These are phyloP conservation scores for Hesperophylax magnus DNA, from an alignment of 1,140 invertebrate species.

Conservation along the genomic window DNA sequence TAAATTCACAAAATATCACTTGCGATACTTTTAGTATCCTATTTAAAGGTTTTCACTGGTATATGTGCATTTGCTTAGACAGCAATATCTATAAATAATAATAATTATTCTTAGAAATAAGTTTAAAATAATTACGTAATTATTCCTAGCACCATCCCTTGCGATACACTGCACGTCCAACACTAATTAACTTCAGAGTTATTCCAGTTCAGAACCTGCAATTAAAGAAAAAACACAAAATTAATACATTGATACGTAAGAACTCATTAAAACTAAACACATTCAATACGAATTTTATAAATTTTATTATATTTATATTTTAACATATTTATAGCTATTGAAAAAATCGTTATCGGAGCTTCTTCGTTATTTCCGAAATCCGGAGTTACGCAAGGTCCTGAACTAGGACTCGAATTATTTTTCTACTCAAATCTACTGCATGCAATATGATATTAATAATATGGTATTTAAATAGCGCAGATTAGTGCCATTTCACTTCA, in stretches of 20 bases:
- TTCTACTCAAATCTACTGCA: neutral
- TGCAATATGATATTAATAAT: too few species aligned
- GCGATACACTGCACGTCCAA: neutral
- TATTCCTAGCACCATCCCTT: neutral
- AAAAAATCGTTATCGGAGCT: neutral
- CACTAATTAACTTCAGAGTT: neutral
- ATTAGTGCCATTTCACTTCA: too few species aligned
- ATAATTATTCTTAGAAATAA: neutral
- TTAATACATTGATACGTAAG: too few species aligned
- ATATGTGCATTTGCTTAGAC: neutral
- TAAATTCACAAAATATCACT: slow-evolving; percentile 29
- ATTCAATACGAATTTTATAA: too few species aligned
- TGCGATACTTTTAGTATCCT: neutral
- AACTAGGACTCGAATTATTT: neutral
- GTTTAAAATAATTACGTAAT: neutral
- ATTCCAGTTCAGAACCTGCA: neutral
- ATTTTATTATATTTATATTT: too few species aligned
- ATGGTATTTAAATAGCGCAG: too few species aligned
- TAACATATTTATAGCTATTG: neutral
- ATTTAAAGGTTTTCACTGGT: neutral
- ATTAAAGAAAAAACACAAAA: too few species aligned
- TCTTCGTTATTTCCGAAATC: neutral
- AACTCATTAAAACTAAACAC: neutral
- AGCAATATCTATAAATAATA: neutral
- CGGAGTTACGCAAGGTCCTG: neutral